Evolutionary conservation across 92 coral and sea anemone genomes (phyloP).

Genomic region (Bergia puertoricense): DNA sequence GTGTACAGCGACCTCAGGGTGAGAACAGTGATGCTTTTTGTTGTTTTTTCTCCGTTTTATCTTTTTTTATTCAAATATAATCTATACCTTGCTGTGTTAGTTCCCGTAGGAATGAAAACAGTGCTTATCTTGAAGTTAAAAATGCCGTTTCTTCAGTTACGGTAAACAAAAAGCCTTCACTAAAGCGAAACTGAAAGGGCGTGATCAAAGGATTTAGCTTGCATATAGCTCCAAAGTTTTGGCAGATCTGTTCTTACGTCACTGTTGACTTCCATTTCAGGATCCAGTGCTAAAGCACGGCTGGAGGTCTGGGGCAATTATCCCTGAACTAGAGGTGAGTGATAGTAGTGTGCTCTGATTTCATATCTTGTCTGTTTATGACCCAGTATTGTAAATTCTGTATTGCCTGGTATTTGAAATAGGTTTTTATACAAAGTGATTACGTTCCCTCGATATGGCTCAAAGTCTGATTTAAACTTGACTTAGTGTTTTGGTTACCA

Average conservation of each 20-base stretch:
- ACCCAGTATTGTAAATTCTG: no score
- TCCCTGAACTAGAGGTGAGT: conserved; percentile 91
- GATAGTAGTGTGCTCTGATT: background rate
- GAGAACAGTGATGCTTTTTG: background rate
- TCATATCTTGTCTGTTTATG: no score
- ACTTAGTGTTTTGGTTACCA: no score
- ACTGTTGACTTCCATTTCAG: conserved; percentile 41
- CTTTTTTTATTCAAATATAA: background rate
- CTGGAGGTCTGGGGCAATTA: conserved; percentile 97
- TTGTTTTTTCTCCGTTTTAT: no score
- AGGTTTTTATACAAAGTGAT: no score
- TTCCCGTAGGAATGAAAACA: no score
- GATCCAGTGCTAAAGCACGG: conserved; percentile 96
- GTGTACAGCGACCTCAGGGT: conserved; percentile 97
- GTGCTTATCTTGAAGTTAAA: no score
- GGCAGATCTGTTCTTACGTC: background rate
- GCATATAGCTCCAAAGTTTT: background rate
- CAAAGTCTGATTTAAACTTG: no score
- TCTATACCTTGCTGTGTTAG: no score
- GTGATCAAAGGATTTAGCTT: background rate
- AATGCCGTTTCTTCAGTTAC: background rate
- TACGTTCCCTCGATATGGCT: no score
- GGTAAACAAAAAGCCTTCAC: background rate
- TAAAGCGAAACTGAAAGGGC: background rate
- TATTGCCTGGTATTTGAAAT: no score